Percentiles rank a stretch among this genome's conserved stretches.
Conservation (phyloP, 2,888 invertebrate genomes). For the Hydrotaea cyrtoneurina region DNA sequence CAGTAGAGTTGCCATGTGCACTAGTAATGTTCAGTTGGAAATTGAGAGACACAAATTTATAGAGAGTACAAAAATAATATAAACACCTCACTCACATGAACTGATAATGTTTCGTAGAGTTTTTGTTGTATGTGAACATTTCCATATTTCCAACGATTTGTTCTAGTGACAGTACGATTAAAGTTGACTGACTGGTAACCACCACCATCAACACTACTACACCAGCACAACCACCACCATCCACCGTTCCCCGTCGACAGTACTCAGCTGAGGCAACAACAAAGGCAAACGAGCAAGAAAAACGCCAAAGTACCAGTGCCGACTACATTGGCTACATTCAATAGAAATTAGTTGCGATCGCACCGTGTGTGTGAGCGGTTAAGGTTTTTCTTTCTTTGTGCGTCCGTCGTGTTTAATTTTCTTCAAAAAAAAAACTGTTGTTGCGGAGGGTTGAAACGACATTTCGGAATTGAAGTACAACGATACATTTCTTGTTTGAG, state of each 20-base stretch:
- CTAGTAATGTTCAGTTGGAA: background rate
- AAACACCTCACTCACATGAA: background rate
- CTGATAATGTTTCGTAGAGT: background rate
- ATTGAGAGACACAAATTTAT: background rate
- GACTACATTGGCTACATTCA: slow-evolving; percentile 30
- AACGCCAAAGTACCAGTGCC: slow-evolving; percentile 46
- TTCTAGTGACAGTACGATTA: slow-evolving; percentile 58
- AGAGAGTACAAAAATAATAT: background rate
- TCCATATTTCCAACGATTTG: slow-evolving; percentile 20
- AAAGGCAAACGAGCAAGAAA: slow-evolving; percentile 28
- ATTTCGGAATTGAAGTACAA: background rate
- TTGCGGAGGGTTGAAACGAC: slow-evolving; percentile 45
- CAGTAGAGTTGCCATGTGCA: background rate
- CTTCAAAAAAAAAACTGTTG: background rate
- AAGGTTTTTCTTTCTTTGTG: slow-evolving; percentile 36
- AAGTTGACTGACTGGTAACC: slow-evolving; percentile 43
- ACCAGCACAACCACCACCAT: background rate
- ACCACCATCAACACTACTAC: background rate
- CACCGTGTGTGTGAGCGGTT: slow-evolving; percentile 72
- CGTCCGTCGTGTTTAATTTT: background rate
- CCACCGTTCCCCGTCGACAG: background rate
- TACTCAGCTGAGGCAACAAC: background rate
- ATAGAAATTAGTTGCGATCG: slow-evolving; percentile 77
- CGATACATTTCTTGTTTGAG: background rate
- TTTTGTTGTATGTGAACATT: background rate